These are phyloP conservation scores for Eudemis profundana DNA, from an alignment of 2,888 invertebrate species.

Conservation along the genomic window DNA sequence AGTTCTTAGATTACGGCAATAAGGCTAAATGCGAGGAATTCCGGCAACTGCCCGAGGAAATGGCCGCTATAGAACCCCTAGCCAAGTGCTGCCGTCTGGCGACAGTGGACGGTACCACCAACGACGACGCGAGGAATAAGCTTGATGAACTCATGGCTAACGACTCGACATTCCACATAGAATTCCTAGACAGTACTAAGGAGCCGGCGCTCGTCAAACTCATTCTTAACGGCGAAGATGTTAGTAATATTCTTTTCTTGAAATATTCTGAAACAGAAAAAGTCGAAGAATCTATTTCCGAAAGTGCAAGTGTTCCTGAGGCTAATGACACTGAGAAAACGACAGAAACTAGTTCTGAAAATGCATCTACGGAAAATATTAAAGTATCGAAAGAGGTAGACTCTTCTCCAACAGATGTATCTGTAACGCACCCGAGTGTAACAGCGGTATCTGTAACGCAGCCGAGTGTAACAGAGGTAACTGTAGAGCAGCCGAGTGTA, in stretches of 20 bases:
- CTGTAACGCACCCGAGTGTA: neutral
- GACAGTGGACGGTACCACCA: slow-evolving; percentile 74
- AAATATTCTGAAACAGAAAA: slow-evolving; percentile 18
- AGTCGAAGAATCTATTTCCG: no score
- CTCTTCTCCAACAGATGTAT: neutral
- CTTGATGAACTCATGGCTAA: slow-evolving; percentile 69
- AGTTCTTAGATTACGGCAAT: slow-evolving; percentile 90
- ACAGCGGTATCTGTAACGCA: no score
- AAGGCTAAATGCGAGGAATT: slow-evolving; percentile 86
- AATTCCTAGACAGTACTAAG: slow-evolving; percentile 85
- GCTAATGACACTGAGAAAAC: no score
- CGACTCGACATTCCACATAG: slow-evolving; percentile 82
- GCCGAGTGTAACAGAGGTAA: no score
- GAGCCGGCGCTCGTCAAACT: slow-evolving; percentile 87
- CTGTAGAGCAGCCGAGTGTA: no score
- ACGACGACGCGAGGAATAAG: slow-evolving; percentile 68
- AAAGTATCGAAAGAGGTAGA: neutral
- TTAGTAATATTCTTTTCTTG: slow-evolving; percentile 50
- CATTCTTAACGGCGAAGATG: slow-evolving; percentile 80
- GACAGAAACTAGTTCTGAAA: neutral
- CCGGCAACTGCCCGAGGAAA: slow-evolving; percentile 85
- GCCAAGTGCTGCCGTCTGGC: slow-evolving; percentile 87
- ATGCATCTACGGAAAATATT: neutral
- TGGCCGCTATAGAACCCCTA: slow-evolving; percentile 84
- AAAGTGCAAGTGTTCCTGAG: no score